Percentiles rank a stretch among this genome's conserved stretches.
These are phyloP conservation scores for Toxostoma redivivum DNA, from an alignment of 2,113 vertebrate species.

Conservation along the genomic window DNA sequence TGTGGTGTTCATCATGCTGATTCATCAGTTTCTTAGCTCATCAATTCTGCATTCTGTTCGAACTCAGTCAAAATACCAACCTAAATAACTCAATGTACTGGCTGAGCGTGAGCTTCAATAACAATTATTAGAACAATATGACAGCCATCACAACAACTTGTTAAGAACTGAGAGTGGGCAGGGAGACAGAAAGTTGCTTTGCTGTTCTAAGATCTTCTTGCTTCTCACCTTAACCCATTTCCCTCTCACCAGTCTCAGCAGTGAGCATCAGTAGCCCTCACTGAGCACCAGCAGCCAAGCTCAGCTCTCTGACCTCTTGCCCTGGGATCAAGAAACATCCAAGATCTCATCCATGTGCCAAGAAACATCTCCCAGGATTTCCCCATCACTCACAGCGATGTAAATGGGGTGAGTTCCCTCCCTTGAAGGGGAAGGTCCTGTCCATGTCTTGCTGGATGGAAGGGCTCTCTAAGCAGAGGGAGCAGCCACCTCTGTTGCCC, in stretches of 20 bases:
- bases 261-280: neutral
- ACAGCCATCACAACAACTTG: neutral
- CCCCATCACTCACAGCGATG: fast-evolving
- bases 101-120: neutral
- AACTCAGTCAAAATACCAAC: neutral
- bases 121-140: neutral
- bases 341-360: neutral
- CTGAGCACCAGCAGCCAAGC: neutral
- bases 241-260: no score
- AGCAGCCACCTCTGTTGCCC: neutral
- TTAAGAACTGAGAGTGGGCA: neutral
- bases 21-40: neutral
- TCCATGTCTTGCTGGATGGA: neutral
- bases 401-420: neutral
- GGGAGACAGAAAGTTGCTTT: neutral
- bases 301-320: neutral
- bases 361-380: neutral
- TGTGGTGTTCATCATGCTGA: neutral
- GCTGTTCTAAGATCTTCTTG: neutral
- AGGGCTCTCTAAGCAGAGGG: neutral
- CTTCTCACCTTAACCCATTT: neutral
- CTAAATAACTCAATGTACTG: neutral
- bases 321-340: neutral
- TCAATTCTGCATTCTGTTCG: neutral
- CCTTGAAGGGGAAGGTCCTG: neutral